Base-by-base conservation (phyloP, 2,797 vertebrate genomes). In the Muscicapa comitata region DNA sequence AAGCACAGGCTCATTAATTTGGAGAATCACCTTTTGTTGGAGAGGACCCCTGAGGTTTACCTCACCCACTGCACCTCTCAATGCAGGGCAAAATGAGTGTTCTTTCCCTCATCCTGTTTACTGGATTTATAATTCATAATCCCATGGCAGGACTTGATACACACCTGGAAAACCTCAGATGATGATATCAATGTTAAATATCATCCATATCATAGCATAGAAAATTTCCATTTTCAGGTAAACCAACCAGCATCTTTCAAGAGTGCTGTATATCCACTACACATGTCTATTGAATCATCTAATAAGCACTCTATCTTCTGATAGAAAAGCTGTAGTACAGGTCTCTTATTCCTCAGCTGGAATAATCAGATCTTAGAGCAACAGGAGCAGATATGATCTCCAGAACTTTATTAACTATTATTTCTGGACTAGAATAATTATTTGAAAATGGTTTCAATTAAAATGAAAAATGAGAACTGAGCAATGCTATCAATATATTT, bases 371-470 rank as follows among this genome's bases (percentile, higher is more conserved):
- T 88, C 11, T 71, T 57, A 38, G 2, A 80, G 42, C 59, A 75
- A 26, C 9, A 76, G 40, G 17, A 45, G 7, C 6, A 87, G 74
- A 86, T 70, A 90, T 10, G 25, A 78, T 92, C 43, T 76, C 59
- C 33, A 91, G 31, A 72, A 85, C 2, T 79, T 87, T 70, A 84
- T 76, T 86, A 91, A 73, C 43, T 51, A 76, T 59, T 91, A 78
- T 82, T 94, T 95, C 28, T 82, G 10, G 28, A 43, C 50, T 66
- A 31, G 40, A 88, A 67, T 77, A 13, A 83, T 85, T 94, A 93
- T 95, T 93, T 78, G 76, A 93, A 85, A 93, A 76, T 76, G 9
- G 6, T 58, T 89, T 79, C 17, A 90, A 65, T 87, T 95, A 94
- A 95, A 91, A 91, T 75, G 8, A 76, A 87, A 82, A 93, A 91